Evolutionary conservation across 2,113 vertebrate genomes (phyloP).

Genomic region (Leucoraja erinaceus): DNA sequence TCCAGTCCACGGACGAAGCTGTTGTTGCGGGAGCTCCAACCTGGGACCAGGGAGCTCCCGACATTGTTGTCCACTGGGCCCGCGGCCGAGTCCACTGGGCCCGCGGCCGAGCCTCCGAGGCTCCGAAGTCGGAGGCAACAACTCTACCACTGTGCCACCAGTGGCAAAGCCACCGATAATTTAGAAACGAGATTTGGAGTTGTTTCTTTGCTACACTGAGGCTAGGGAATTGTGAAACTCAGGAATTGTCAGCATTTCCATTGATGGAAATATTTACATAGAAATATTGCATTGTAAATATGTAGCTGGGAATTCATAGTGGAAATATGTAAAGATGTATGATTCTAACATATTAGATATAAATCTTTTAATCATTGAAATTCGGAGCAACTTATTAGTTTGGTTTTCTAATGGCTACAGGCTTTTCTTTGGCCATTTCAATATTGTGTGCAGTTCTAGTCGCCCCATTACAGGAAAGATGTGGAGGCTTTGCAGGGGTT

Average conservation of each 20-base stretch:
- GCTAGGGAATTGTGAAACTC: neutral
- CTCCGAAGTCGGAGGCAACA: too few species aligned
- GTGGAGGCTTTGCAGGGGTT: too few species aligned
- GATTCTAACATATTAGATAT: neutral
- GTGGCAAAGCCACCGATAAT: neutral
- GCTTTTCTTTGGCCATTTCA: neutral
- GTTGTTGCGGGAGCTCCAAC: too few species aligned
- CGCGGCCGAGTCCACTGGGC: too few species aligned
- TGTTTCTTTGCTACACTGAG: neutral
- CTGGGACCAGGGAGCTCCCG: too few species aligned
- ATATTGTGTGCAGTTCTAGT: too few species aligned
- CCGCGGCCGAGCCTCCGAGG: too few species aligned
- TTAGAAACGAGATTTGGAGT: neutral
- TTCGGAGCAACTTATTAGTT: neutral
- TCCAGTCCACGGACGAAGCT: too few species aligned
- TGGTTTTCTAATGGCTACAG: neutral
- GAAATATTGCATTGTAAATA: neutral
- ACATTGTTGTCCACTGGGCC: too few species aligned
- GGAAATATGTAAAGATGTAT: neutral
- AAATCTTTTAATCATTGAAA: neutral
- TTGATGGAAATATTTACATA: neutral
- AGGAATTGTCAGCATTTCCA: neutral
- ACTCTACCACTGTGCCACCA: too few species aligned
- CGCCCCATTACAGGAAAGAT: too few species aligned
- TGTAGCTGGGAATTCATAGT: neutral